A percentile compares a stretch with the other conserved stretches of the same genome.
Conservation (phyloP, 2,797 vertebrate genomes). For the Labroides dimidiatus region DNA sequence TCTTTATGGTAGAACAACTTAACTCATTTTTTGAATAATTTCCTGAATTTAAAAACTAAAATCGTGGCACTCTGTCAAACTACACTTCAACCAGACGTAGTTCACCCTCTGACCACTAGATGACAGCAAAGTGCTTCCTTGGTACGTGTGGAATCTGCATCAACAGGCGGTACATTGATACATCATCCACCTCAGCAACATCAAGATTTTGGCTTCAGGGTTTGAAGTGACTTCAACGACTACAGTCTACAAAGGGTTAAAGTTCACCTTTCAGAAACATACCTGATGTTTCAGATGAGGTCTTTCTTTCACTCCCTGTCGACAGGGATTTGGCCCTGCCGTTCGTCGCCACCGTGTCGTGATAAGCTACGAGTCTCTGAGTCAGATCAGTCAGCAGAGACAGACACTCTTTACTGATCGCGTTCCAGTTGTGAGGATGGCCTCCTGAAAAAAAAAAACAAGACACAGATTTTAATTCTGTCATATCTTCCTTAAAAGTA, state of each 20-base stretch:
- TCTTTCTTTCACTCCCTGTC: conserved; percentile 78
- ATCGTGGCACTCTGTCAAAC: no score
- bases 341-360: conserved; percentile 93
- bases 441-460: conserved; percentile 84
- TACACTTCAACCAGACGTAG: no score
- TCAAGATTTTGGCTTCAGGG: no score
- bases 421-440: conserved; percentile 95
- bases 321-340: conserved; percentile 87
- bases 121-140: no score
- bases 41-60: no score
- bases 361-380: conserved; percentile 89
- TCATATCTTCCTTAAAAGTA: not conserved
- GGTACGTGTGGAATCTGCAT: no score
- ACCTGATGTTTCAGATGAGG: conserved; percentile 82
- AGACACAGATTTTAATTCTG: not conserved
- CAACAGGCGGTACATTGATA: no score
- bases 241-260: not conserved
- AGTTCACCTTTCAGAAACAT: not conserved
- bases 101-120: no score
- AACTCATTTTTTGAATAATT: no score
- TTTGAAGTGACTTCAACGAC: no score
- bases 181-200: no score
- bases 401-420: conserved; percentile 92
- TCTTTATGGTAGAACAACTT: no score
- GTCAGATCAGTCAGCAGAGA: conserved; percentile 90